These are phyloP conservation scores for Dendrocincla fuliginosa DNA, from an alignment of 2,797 vertebrate genomes.

Conservation along the genomic window DNA sequence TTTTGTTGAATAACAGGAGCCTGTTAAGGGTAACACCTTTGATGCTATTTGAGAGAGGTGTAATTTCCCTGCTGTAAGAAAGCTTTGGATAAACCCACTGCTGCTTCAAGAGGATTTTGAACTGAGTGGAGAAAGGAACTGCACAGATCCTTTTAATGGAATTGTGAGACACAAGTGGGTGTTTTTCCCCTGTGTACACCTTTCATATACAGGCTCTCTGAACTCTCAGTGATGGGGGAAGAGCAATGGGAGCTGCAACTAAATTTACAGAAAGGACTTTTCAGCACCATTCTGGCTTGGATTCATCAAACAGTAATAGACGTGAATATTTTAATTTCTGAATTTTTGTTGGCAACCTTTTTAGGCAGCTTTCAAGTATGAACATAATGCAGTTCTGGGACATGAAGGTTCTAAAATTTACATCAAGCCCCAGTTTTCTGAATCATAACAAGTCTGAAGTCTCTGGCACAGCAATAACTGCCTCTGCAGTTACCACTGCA, in stretches of 20 bases:
- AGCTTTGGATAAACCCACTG: not conserved
- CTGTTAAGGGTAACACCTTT: not conserved
- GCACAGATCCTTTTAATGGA: not conserved
- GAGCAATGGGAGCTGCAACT: not conserved
- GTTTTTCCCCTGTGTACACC: not conserved
- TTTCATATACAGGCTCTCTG: not conserved
- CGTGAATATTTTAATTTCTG: not conserved
- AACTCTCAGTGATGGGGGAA: not conserved
- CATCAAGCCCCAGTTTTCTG: not conserved
- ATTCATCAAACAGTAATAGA: not conserved
- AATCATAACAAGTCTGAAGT: not conserved
- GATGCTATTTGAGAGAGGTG: not conserved
- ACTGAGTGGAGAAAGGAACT: not conserved
- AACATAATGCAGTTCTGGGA: not conserved
- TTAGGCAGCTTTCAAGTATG: not conserved
- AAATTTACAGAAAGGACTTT: not conserved
- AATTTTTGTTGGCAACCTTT: not conserved
- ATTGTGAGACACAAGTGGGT: not conserved
- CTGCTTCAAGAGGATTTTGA: not conserved
- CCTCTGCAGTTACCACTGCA: not conserved
- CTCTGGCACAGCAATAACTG: not conserved
- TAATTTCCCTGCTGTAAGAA: not conserved
- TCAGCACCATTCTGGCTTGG: not conserved
- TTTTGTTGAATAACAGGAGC: not conserved
- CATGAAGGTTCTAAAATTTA: not conserved